Conservation (phyloP, 1,140 invertebrate genomes). For the Bombus waltoni region DNA sequence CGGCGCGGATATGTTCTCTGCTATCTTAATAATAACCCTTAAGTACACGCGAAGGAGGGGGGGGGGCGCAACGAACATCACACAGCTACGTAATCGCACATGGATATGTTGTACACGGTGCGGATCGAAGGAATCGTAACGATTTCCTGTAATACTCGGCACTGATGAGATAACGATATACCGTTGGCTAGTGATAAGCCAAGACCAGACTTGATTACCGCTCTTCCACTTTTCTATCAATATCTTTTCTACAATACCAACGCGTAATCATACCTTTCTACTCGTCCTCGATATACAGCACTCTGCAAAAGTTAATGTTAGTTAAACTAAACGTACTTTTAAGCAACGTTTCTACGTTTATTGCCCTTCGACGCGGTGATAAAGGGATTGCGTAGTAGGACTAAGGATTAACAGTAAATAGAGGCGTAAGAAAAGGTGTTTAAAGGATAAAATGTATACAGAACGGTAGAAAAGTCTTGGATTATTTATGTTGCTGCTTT, state of each 20-base stretch:
- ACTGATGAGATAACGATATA: slow-evolving; percentile 40
- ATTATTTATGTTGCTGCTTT: background rate
- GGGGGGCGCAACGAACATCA: background rate
- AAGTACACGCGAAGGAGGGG: background rate
- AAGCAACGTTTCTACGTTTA: background rate
- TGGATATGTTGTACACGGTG: background rate
- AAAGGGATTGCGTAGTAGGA: background rate
- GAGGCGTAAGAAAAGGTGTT: background rate
- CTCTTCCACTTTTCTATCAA: slow-evolving; percentile 10
- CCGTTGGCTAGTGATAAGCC: slow-evolving; percentile 38
- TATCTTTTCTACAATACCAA: slow-evolving; percentile 1
- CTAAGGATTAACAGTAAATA: background rate
- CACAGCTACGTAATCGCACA: background rate
- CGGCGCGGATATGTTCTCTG: slow-evolving; percentile 30
- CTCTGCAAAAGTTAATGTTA: background rate
- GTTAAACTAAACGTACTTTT: background rate
- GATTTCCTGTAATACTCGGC: slow-evolving; percentile 43
- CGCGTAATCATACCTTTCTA: slow-evolving; percentile 2
- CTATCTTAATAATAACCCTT: slow-evolving; percentile 49
- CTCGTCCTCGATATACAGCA: background rate
- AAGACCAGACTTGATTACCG: slow-evolving; percentile 12
- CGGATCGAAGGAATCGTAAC: slow-evolving; percentile 29
- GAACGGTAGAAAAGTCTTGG: background rate
- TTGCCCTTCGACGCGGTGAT: background rate
- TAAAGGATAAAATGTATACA: background rate